Evolutionary conservation across 2,113 vertebrate genomes (phyloP).

Genomic region (Pelodiscus sinensis): DNA sequence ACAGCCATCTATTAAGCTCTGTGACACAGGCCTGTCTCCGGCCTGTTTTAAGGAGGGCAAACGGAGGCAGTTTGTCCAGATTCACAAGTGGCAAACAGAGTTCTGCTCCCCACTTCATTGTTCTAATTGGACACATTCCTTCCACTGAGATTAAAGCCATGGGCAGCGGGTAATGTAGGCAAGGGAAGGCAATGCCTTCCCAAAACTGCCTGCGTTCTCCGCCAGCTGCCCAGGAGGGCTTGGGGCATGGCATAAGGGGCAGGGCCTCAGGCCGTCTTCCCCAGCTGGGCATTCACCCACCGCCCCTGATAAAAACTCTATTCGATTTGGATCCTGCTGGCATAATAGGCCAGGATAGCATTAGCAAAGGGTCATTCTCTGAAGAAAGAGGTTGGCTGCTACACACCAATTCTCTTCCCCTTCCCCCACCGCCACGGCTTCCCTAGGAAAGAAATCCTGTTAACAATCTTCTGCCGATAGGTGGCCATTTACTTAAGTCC

Average conservation of each 20-base stretch:
- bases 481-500: constrained; percentile 53
- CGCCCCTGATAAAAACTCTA: too few species aligned
- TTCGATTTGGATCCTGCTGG: background rate
- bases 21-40: rapidly evolving
- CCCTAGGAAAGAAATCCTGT: rapidly evolving
- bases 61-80: background rate
- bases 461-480: constrained; percentile 32
- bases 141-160: rapidly evolving
- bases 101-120: background rate
- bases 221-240: too few species aligned
- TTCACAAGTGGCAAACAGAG: rapidly evolving
- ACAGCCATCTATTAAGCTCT: rapidly evolving
- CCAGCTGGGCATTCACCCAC: too few species aligned
- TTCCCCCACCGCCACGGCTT: background rate
- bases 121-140: background rate
- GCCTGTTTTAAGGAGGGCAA: too few species aligned
- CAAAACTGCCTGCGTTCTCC: too few species aligned
- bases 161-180: too few species aligned
- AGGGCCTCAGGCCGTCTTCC: too few species aligned
- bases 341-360: rapidly evolving
- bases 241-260: too few species aligned
- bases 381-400: constrained; percentile 32
- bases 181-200: too few species aligned
- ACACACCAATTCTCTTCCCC: constrained; percentile 33
- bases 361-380: background rate